Evolutionary conservation across 2,797 vertebrate genomes (phyloP).

Genomic region (Chloroceryle amazona): DNA sequence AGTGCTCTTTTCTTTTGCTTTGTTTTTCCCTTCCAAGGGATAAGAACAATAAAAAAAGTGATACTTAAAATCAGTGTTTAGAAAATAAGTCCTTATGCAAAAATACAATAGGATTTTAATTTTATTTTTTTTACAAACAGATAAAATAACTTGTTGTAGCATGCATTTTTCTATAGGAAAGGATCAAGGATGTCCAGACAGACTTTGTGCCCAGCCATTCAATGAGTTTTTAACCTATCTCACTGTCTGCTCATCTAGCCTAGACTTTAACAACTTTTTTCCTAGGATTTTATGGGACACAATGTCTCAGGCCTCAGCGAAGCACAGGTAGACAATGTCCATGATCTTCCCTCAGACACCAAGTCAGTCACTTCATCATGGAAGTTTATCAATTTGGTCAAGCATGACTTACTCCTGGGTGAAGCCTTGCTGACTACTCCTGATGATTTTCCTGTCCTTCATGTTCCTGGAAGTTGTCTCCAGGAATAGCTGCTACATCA

Average conservation of each 20-base stretch:
- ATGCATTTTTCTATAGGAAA: background rate
- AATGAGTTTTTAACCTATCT: background rate
- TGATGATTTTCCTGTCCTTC: background rate
- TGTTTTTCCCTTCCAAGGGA: background rate
- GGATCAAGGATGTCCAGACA: background rate
- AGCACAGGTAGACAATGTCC: background rate
- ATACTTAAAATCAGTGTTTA: background rate
- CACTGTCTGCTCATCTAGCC: background rate
- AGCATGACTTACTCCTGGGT: background rate
- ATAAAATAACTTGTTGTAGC: background rate
- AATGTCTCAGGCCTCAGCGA: background rate
- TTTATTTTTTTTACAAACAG: background rate
- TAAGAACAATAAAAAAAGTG: background rate
- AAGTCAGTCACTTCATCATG: background rate
- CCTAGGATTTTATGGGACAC: background rate
- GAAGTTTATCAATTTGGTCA: background rate
- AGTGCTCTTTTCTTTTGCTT: background rate
- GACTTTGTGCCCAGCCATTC: background rate
- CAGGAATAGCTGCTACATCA: background rate
- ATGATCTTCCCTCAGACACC: background rate
- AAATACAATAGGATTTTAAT: background rate
- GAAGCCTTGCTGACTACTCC: background rate
- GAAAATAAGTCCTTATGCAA: background rate
- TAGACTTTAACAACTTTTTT: background rate
- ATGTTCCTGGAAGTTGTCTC: background rate